Evolutionary conservation across 2,113 vertebrate genomes (phyloP), one percentile per base, ranked within the genome.

Genomic region (Pterocles orientalis): DNA sequence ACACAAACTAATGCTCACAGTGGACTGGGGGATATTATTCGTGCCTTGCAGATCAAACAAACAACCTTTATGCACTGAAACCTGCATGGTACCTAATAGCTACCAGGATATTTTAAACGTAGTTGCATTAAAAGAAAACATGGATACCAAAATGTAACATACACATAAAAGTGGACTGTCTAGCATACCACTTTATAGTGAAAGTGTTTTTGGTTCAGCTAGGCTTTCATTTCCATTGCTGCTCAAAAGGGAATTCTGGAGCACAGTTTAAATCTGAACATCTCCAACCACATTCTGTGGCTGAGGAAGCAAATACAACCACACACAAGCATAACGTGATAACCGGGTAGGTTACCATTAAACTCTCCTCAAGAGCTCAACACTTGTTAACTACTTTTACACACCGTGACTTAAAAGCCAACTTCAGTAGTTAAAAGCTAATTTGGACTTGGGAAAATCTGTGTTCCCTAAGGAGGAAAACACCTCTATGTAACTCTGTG

Each of bases 151-250:
- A 45, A 10, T 2, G 3, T 11, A 48, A 24, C n/a, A 21, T 3
- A 29, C 2, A 34, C 1, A 3, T 6, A 31, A 19, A 26, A 0
- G 1, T 2, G 1, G 66, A 28, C 12, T 41, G 56, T 14, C 24
- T 45, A 14, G n/a, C 3, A 12, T 4, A n/a, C n/a, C 7, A 9
- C 48, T 36, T 60, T 10, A 28, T 2, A 36, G 14, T n/a, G 13
- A 18, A 58, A n/a, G 28, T 39, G 21, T 8, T 94, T 65, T 65
- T 4, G 0, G 7, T 71, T 39, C 26, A 50, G 18, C 20, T 33
- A 34, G 25, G 66, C n/a, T 68, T 76, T 60, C 31, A 6, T 2
- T 75, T 62, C n/a, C 16, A 2, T 8, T 20, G 20, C 6, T 61
- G 29, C 5, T 57, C 58, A 56, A 36, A 60, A 70, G 8, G 24